Evolutionary conservation across 2,797 vertebrate genomes (phyloP).

Genomic region (Ctenosaura bakeri): DNA sequence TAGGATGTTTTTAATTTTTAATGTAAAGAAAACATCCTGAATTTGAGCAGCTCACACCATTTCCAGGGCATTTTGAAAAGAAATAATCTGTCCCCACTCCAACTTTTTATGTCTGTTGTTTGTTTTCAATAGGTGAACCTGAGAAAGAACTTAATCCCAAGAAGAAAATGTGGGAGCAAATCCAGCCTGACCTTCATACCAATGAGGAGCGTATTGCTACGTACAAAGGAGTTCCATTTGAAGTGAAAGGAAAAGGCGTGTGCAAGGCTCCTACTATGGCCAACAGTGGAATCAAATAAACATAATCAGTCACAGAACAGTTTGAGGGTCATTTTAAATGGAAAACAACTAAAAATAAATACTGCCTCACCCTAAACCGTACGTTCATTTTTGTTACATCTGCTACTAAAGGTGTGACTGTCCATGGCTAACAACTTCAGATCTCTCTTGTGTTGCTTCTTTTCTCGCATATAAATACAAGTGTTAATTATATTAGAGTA

Average conservation of each 20-base stretch:
- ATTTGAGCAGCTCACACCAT: neutral
- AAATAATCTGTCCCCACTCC: neutral
- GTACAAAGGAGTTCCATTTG: constrained; percentile 93
- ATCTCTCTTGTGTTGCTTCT: neutral
- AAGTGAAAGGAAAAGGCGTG: constrained; percentile 92
- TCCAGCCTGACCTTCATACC: constrained; percentile 94
- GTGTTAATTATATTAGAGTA: neutral
- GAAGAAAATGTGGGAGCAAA: constrained; percentile 99
- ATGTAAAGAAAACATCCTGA: neutral
- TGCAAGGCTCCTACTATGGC: constrained; percentile 94
- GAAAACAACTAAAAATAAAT: constrained; percentile 83
- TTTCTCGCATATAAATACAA: constrained; percentile 27
- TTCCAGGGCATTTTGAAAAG: neutral
- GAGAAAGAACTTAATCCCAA: constrained; percentile 98
- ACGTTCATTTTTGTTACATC: constrained; percentile 60
- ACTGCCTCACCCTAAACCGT: constrained; percentile 54
- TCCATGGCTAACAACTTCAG: constrained; percentile 3
- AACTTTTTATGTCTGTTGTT: constrained; percentile 39
- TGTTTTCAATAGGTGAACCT: constrained; percentile 87
- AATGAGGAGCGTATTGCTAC: constrained; percentile 90
- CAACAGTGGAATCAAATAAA: constrained; percentile 94
- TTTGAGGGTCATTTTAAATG: constrained; percentile 58
- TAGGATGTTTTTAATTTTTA: neutral
- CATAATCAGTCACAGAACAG: constrained; percentile 34
- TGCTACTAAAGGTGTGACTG: constrained; percentile 35